phyloP scores from a whole-genome alignment of 2,113 vertebrate genomes.

The Oreochromis spilurus region DNA sequence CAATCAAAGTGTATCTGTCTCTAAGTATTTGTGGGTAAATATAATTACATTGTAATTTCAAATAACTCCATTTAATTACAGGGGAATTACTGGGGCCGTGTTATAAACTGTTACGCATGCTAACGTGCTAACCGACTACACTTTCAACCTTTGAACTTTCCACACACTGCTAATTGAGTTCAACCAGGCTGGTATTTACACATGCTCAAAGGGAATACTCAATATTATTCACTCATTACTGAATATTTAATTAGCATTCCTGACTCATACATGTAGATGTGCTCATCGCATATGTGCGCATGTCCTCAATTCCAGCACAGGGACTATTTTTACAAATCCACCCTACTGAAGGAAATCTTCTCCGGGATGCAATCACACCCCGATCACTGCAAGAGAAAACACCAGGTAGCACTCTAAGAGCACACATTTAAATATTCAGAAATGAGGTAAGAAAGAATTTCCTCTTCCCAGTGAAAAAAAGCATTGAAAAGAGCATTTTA shows the following conservation, averaged over 20 bases:
- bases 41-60: background rate
- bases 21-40: background rate
- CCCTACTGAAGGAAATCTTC: background rate
- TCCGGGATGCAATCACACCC: background rate
- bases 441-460: background rate
- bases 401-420: background rate
- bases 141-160: background rate
- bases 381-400: background rate
- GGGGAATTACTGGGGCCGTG: background rate
- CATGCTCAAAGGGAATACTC: background rate
- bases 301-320: background rate
- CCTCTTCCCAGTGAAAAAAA: background rate
- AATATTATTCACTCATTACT: background rate
- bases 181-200: background rate
- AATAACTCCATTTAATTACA: background rate
- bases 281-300: background rate
- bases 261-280: conserved; percentile 11
- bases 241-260: background rate
- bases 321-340: background rate
- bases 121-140: background rate
- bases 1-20: background rate
- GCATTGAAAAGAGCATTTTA: background rate
- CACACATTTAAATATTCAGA: background rate
- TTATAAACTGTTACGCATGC: background rate
- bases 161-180: background rate